These are phyloP conservation scores for Dendrocincla tyrannina DNA, from an alignment of 2,797 vertebrate genomes.

Conservation along the genomic window DNA sequence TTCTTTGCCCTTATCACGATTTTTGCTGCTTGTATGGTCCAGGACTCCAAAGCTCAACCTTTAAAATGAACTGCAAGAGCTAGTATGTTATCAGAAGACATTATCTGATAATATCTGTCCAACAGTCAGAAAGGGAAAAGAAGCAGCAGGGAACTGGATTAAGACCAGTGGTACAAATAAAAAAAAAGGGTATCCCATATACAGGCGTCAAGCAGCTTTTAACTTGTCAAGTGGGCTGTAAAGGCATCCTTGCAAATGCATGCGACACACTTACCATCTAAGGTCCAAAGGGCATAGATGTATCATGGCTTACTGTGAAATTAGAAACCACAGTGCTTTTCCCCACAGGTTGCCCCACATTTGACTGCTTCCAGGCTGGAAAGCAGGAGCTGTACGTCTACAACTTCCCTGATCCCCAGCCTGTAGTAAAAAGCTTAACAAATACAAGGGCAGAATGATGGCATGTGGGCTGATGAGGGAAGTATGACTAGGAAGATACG, in stretches of 20 bases:
- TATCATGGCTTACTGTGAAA: background rate
- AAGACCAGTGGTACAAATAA: background rate
- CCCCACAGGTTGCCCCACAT: background rate
- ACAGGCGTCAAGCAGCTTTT: background rate
- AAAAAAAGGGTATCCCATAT: background rate
- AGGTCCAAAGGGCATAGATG: background rate
- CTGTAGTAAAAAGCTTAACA: background rate
- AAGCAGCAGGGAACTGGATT: conserved; percentile 32
- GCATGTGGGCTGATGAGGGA: background rate
- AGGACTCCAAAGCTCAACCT: background rate
- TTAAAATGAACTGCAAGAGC: background rate
- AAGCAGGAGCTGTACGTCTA: background rate
- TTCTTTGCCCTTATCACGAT: background rate
- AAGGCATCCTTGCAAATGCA: background rate
- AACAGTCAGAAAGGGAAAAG: conserved; percentile 1
- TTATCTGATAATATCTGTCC: conserved; percentile 12
- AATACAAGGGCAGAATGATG: background rate
- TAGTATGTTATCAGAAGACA: background rate
- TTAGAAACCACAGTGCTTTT: background rate
- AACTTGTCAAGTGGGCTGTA: background rate
- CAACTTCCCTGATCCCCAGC: background rate
- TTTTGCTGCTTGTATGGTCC: background rate
- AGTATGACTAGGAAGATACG: background rate
- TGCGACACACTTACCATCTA: background rate
- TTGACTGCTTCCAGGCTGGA: background rate